phyloP scores from a whole-genome alignment of 2,888 invertebrate species.

The Copidosoma aretas region DNA sequence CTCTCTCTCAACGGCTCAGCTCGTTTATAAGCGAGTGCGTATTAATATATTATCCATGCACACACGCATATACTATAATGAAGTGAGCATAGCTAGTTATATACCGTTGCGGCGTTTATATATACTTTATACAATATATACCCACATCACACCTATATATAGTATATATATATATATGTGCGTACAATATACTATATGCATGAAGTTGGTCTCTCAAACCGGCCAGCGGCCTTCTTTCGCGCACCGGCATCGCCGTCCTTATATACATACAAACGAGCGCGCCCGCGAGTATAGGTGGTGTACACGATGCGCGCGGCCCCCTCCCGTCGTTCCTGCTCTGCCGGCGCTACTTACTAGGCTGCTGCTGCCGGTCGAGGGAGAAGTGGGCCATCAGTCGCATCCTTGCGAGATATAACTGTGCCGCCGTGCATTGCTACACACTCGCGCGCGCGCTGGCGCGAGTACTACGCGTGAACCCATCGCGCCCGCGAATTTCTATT shows the following conservation, averaged over 20 bases:
- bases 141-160: slow-evolving; percentile 45
- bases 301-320: background rate
- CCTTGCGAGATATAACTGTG: slow-evolving; percentile 44
- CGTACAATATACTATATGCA: too few relatives aligned
- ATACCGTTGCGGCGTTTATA: too few relatives aligned
- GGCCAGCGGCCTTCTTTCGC: slow-evolving; percentile 40
- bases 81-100: too few relatives aligned
- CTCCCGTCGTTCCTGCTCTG: slow-evolving; percentile 34
- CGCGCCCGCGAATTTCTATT: slow-evolving; percentile 57
- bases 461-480: slow-evolving; percentile 48
- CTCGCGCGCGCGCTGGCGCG: too few relatives aligned
- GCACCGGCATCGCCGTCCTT: too few relatives aligned
- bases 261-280: too few relatives aligned
- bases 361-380: slow-evolving; percentile 34
- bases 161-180: slow-evolving; percentile 39
- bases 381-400: slow-evolving; percentile 60
- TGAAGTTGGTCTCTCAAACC: slow-evolving; percentile 47
- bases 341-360: slow-evolving; percentile 50
- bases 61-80: too few relatives aligned
- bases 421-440: too few relatives aligned
- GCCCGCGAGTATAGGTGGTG: background rate
- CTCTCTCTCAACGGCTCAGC: too few relatives aligned
- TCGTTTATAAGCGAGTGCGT: too few relatives aligned
- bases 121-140: too few relatives aligned
- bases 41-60: too few relatives aligned